phyloP scores from a whole-genome alignment of 2,113 vertebrate genomes.

The Tachuris rubrigastra region DNA sequence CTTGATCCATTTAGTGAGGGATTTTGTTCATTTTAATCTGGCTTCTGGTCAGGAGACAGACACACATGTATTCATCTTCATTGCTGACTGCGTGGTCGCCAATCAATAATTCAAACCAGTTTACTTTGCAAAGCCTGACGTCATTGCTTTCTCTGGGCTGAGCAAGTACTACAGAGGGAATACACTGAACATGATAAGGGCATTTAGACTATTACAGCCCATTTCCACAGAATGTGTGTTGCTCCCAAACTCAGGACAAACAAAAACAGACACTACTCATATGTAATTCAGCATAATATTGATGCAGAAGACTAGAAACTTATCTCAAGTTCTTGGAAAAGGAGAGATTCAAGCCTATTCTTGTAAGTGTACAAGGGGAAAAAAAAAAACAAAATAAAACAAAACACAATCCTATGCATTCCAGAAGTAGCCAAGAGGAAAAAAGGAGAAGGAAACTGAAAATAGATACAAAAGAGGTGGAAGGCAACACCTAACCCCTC shows the following conservation, averaged over 20 bases:
- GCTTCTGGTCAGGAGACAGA: conserved; percentile 28
- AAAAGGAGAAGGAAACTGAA: background rate
- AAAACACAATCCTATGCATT: background rate
- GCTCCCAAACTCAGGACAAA: background rate
- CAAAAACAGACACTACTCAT: background rate
- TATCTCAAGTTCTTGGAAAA: background rate
- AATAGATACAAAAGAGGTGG: background rate
- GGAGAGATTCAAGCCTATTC: background rate
- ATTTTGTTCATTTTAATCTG: conserved; percentile 45
- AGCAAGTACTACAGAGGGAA: background rate
- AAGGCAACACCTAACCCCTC: background rate
- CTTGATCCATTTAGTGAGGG: conserved; percentile 48
- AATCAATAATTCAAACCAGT: conserved; percentile 31
- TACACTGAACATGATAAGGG: background rate
- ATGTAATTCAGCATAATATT: background rate
- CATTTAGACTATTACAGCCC: background rate
- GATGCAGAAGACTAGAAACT: background rate
- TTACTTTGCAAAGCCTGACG: conserved; percentile 15
- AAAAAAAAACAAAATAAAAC: too few species aligned
- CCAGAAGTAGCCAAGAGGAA: background rate
- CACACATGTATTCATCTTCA: background rate
- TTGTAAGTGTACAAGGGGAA: background rate
- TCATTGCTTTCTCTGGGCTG: conserved; percentile 7
- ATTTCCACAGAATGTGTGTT: background rate
- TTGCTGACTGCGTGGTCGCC: background rate